Evolutionary conservation across 2,113 vertebrate species (phyloP), one percentile per base, ranked within the genome.

Genomic region (Sylvia atricapilla): DNA sequence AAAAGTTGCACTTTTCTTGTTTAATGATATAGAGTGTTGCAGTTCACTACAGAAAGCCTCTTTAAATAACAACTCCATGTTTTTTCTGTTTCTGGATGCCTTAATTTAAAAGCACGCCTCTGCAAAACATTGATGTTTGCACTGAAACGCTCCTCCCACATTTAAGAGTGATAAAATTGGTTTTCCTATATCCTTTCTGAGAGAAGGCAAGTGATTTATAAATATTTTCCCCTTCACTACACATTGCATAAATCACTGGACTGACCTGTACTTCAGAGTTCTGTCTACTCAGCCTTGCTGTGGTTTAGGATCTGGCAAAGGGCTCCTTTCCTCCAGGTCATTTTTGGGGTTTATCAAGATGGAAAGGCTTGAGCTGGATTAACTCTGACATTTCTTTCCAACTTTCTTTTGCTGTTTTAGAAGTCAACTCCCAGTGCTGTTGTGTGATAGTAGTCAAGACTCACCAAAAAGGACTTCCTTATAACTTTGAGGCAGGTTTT

Each of bases 181-280:
- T 87, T 81, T 81, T 75, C 13, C 49, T 79, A 41, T 47, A 77
- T 84, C n/a, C 39, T 87, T 90, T 74, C 80, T 47, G 52, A 93
- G 70, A 94, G 46, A 89, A 89, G 28, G 44, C 44, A 77, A 92
- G 66, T 66, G 58, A 88, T 90, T 78, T 95, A 73, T 82, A 94
- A 91, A 80, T 91, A 91, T 84, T 94, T 94, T 90, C 76, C 70
- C 70, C 64, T 84, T 80, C 83, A 89, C 43, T 93, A 79, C 58
- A 76, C 19, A 64, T 60, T 84, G 75, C n/a, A 90, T 86, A 91
- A 83, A 93, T 94, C 84, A 67, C 24, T 19, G 81, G 64, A 37
- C 13, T 88, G 72, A 92, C 50, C 82, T 47, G 37, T n/a, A 73
- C 55, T 80, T 81, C 52, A 84, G 72, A 7, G 1, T 27, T 91